Evolutionary conservation across 2,888 invertebrate species (phyloP).

Genomic region (Acrobasis consociella): DNA sequence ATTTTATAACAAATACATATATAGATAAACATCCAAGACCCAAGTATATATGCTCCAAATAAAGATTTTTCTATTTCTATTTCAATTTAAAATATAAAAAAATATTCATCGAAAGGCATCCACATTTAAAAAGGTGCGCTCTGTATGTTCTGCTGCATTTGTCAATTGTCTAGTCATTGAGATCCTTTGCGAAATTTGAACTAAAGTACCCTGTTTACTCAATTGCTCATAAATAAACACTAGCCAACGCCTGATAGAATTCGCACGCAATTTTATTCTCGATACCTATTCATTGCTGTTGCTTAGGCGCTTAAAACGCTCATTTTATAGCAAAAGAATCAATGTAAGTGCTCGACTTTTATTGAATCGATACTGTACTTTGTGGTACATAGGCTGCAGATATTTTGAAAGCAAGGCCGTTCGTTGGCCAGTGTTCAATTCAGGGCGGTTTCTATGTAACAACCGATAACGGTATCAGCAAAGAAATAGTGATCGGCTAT

Average conservation of each 20-base stretch:
- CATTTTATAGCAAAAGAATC: not conserved
- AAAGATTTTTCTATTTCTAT: too few relatives aligned
- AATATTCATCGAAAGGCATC: too few relatives aligned
- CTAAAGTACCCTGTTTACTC: not conserved
- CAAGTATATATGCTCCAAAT: too few relatives aligned
- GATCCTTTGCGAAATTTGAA: slow-evolving; percentile 3
- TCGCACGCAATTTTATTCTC: not conserved
- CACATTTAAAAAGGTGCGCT: too few relatives aligned
- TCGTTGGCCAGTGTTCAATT: not conserved
- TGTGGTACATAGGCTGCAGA: slow-evolving; percentile 16
- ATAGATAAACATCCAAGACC: too few relatives aligned
- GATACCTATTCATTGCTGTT: not conserved
- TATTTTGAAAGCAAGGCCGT: slow-evolving; percentile 19
- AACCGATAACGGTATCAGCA: not conserved
- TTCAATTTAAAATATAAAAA: too few relatives aligned
- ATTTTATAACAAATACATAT: too few relatives aligned
- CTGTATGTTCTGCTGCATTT: too few relatives aligned
- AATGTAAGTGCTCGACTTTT: not conserved
- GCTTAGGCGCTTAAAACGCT: not conserved
- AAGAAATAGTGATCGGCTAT: not conserved
- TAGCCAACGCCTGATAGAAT: not conserved
- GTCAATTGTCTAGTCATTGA: not conserved
- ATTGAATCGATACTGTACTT: not conserved
- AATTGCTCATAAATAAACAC: slow-evolving; percentile 10
- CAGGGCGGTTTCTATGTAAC: slow-evolving; percentile 11